Evolutionary conservation across 2,797 vertebrate species (phyloP).

Genomic region (Alauda arvensis): DNA sequence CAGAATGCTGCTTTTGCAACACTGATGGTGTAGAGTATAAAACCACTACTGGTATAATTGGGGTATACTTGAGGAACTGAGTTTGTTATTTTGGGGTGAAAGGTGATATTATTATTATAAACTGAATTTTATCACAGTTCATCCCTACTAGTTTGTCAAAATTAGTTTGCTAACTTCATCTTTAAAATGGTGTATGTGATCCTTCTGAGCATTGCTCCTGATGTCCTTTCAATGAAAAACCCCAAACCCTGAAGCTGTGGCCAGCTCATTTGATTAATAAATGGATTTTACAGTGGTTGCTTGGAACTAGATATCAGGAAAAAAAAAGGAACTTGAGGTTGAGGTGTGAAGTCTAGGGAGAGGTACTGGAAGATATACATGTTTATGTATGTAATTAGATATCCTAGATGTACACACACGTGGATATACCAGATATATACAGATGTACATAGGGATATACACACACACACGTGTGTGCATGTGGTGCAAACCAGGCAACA

Average conservation of each 20-base stretch:
- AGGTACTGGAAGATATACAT: background rate
- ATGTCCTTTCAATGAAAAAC: background rate
- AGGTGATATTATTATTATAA: background rate
- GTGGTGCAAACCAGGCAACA: background rate
- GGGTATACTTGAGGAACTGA: background rate
- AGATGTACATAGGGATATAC: no score
- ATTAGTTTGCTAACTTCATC: background rate
- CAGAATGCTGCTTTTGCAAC: background rate
- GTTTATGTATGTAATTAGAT: no score
- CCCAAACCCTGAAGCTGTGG: background rate
- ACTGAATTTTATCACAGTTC: background rate
- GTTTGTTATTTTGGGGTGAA: background rate
- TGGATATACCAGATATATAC: no score
- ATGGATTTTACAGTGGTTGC: background rate
- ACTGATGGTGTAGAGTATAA: background rate
- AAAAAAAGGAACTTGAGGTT: background rate
- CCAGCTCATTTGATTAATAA: background rate
- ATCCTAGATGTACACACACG: no score
- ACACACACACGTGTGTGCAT: no score
- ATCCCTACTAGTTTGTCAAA: background rate
- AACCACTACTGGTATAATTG: background rate
- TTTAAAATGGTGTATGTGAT: accelerated
- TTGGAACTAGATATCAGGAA: background rate
- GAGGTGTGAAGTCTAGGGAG: background rate
- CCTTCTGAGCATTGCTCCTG: background rate